A percentile compares a stretch with the other conserved stretches of the same genome.
phyloP scores from a whole-genome alignment of 1,140 invertebrate genomes.

The Drosophila tsacasi region DNA sequence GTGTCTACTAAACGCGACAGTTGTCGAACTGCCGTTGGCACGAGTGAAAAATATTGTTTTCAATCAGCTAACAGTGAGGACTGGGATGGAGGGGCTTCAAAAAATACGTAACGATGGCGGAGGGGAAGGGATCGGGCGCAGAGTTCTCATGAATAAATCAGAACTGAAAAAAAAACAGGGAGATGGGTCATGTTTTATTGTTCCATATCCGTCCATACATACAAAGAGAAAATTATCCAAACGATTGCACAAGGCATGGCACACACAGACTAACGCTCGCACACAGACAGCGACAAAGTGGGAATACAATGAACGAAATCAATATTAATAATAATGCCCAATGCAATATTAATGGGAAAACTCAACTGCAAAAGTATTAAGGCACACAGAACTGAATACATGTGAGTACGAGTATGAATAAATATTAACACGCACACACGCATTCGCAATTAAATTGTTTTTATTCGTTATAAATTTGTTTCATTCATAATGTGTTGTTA shows the following conservation, averaged over 20 bases:
- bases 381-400: conserved; percentile 54
- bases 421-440: conserved; percentile 63
- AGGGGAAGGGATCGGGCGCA: background rate
- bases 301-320: conserved; percentile 76
- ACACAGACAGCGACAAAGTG: conserved; percentile 54
- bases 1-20: conserved; percentile 25
- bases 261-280: conserved; percentile 36
- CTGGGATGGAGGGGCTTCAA: conserved; percentile 33
- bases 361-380: conserved; percentile 72
- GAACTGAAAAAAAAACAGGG: conserved; percentile 40
- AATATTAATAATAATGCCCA: conserved; percentile 76
- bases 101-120: conserved; percentile 58
- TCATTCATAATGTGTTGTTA: conserved; percentile 62
- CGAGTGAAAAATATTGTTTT: conserved; percentile 37
- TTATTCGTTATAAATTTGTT: conserved; percentile 66
- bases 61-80: conserved; percentile 59
- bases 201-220: conserved; percentile 52
- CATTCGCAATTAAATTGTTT: conserved; percentile 68
- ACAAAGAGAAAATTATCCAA: conserved; percentile 77
- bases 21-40: conserved; percentile 7
- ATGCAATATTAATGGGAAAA: conserved; percentile 80
- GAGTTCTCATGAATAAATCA: conserved; percentile 75
- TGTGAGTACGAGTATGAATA: conserved; percentile 60
- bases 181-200: conserved; percentile 40
- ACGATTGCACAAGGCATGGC: conserved; percentile 72